Evolutionary conservation across 2,113 vertebrate genomes (phyloP).

Genomic region (Eurypyga helias): DNA sequence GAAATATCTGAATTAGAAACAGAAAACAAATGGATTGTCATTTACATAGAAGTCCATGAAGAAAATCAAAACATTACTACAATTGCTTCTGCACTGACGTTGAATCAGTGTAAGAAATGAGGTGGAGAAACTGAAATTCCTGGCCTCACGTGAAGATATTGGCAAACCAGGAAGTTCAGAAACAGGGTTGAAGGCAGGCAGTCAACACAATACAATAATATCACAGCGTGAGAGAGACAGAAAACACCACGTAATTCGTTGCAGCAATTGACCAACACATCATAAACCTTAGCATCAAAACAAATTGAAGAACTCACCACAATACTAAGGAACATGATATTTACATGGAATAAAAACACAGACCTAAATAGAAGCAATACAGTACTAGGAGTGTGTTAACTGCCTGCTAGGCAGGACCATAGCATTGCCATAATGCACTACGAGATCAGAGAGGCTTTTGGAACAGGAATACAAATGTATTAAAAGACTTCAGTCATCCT

Average conservation of each 20-base stretch:
- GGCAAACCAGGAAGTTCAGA: background rate
- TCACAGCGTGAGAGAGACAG: background rate
- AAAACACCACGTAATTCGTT: background rate
- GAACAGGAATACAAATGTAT: background rate
- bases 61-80: background rate
- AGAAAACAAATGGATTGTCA: background rate
- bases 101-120: background rate
- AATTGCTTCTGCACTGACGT: background rate
- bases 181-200: background rate
- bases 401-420: background rate
- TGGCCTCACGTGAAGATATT: background rate
- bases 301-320: background rate
- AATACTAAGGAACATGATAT: background rate
- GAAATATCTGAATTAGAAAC: background rate
- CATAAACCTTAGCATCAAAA: background rate
- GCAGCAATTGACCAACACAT: fast-evolving
- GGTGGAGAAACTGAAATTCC: background rate
- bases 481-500: background rate
- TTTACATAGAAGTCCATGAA: background rate
- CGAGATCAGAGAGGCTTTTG: background rate
- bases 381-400: background rate
- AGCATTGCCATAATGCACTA: background rate
- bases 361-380: background rate
- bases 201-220: background rate
- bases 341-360: background rate